phyloP scores from a whole-genome alignment of 2,888 invertebrate species.

The Lasioglossum pauxillum region DNA sequence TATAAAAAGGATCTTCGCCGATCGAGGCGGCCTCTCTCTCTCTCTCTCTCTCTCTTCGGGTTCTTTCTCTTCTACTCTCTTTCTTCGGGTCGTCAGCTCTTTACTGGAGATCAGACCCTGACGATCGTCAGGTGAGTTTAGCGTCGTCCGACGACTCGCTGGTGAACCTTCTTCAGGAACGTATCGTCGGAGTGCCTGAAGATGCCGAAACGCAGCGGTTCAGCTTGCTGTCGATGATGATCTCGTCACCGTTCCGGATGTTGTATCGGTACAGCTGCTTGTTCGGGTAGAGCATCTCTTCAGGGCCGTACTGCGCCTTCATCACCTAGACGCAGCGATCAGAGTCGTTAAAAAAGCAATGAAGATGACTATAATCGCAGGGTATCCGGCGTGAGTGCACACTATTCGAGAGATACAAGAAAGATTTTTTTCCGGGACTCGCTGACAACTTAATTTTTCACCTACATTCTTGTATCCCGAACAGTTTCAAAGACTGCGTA shows the following conservation, averaged over 20 bases:
- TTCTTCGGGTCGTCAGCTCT: constrained; percentile 20
- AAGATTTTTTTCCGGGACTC: not conserved
- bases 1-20: constrained; percentile 50
- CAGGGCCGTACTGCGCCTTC: constrained; percentile 88
- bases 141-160: constrained; percentile 61
- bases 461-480: not conserved
- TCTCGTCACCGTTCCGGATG: constrained; percentile 95
- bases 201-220: constrained; percentile 85
- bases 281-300: constrained; percentile 95
- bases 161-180: constrained; percentile 78
- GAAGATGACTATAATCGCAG: not conserved
- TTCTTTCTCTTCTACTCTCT: not conserved
- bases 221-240: constrained; percentile 93
- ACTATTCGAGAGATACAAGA: not conserved
- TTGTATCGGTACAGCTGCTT: constrained; percentile 97
- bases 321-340: constrained; percentile 80
- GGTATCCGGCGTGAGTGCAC: not conserved
- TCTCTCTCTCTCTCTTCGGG: not conserved
- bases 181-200: constrained; percentile 79
- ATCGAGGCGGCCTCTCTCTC: constrained; percentile 15
- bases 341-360: not conserved
- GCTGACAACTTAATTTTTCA: not conserved
- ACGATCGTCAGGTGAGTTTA: constrained; percentile 50
- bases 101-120: constrained; percentile 52
- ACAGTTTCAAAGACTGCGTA: not conserved